Conservation (phyloP, 2,888 invertebrate species). For the Xanthia togata region DNA sequence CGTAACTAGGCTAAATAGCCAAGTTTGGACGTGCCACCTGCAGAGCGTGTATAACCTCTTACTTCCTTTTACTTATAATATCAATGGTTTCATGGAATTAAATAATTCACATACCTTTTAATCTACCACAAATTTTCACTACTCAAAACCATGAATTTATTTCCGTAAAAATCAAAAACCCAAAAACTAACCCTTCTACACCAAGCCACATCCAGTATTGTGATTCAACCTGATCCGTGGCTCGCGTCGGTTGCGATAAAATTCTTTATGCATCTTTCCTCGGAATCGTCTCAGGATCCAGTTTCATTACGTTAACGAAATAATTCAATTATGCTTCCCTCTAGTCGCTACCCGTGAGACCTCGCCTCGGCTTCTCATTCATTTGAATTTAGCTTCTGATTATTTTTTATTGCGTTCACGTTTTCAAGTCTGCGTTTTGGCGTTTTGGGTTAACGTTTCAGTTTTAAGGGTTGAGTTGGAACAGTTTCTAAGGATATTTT, state of each 20-base stretch:
- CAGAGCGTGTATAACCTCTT: neutral
- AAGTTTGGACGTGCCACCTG: neutral
- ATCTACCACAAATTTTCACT: neutral
- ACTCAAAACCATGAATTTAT: neutral
- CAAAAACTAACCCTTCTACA: constrained; percentile 7
- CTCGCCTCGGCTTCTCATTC: constrained; percentile 55
- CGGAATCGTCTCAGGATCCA: constrained; percentile 82
- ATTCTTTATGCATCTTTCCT: constrained; percentile 84
- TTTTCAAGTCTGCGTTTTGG: constrained; percentile 43
- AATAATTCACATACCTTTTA: neutral
- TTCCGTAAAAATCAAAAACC: neutral
- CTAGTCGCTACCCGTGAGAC: constrained; percentile 53
- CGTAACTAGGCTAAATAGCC: neutral
- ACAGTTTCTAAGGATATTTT: neutral
- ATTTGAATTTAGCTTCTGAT: constrained; percentile 63
- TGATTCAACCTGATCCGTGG: constrained; percentile 30
- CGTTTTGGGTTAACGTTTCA: constrained; percentile 15
- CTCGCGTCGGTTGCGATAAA: constrained; percentile 75
- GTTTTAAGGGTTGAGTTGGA: constrained; percentile 37
- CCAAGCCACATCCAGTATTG: constrained; percentile 61
- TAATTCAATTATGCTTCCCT: constrained; percentile 84
- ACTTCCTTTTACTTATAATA: neutral
- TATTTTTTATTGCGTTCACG: constrained; percentile 64
- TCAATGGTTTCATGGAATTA: no score
- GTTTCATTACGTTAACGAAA: constrained; percentile 88